Evolutionary conservation across 1,140 invertebrate genomes (phyloP).

Genomic region (Triops cancriformis): DNA sequence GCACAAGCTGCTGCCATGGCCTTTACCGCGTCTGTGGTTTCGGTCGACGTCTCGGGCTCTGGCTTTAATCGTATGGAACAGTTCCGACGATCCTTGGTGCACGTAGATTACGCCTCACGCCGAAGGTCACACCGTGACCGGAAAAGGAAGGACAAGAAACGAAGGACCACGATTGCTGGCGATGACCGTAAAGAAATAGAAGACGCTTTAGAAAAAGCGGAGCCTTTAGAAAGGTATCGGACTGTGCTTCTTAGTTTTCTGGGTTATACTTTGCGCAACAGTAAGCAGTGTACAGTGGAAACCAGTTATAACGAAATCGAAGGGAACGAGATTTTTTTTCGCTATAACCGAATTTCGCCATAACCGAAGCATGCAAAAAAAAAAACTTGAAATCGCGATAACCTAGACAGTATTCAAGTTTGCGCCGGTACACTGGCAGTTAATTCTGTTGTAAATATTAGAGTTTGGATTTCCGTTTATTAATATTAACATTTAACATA

Average conservation of each 20-base stretch:
- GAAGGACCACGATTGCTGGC: conserved; percentile 80
- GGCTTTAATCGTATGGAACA: conserved; percentile 77
- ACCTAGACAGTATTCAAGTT: too few species aligned
- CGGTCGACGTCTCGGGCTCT: conserved; percentile 74
- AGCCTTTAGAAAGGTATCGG: background rate
- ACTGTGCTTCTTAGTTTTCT: background rate
- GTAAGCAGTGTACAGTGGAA: too few species aligned
- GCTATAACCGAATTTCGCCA: too few species aligned
- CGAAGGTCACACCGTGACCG: conserved; percentile 22
- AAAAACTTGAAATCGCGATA: too few species aligned
- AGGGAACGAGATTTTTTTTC: too few species aligned
- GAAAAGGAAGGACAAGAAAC: conserved; percentile 42
- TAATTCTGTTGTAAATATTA: too few species aligned
- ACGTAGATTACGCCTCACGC: conserved; percentile 44
- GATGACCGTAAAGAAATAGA: conserved; percentile 35
- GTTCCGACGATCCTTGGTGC: conserved; percentile 66
- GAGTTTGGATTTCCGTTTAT: too few species aligned
- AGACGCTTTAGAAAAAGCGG: conserved; percentile 17
- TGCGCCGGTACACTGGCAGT: too few species aligned
- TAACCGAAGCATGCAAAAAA: too few species aligned
- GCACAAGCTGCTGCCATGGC: conserved; percentile 40
- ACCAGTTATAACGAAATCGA: too few species aligned
- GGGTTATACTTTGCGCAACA: background rate
- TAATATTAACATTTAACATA: too few species aligned
- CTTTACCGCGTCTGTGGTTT: conserved; percentile 75